These are phyloP conservation scores for Acropternis orthonyx DNA, from an alignment of 2,797 vertebrate species.

Conservation along the genomic window DNA sequence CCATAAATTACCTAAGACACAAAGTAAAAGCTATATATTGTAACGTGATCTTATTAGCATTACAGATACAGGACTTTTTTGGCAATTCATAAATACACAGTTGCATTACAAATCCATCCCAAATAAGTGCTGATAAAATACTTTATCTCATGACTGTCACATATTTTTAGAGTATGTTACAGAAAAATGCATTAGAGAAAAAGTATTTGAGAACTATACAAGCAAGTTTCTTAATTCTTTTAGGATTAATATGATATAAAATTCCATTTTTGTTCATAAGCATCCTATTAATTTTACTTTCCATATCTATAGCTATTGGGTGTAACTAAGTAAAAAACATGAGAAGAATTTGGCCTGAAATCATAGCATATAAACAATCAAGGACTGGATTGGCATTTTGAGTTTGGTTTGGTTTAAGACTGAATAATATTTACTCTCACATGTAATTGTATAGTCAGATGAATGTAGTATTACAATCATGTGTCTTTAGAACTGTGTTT, in stretches of 20 bases:
- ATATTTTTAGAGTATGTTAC: background rate
- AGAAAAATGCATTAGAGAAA: background rate
- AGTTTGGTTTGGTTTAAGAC: background rate
- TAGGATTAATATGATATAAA: background rate
- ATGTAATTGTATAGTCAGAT: background rate
- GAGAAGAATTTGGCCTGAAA: background rate
- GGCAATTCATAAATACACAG: background rate
- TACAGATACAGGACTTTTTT: background rate
- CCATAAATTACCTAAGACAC: background rate
- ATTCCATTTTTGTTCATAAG: background rate
- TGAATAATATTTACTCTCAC: background rate
- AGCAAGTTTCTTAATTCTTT: background rate
- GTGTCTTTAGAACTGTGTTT: background rate
- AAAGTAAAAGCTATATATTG: background rate
- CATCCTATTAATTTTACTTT: background rate
- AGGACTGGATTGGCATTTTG: background rate
- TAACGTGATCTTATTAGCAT: background rate
- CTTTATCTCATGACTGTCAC: background rate
- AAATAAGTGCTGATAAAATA: background rate
- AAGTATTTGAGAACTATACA: background rate
- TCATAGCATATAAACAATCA: background rate
- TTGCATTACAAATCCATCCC: background rate
- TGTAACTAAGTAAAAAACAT: background rate
- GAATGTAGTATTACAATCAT: background rate
- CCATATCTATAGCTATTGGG: background rate